phyloP scores from a whole-genome alignment of 1,140 invertebrate genomes.

The Bombus turneri region DNA sequence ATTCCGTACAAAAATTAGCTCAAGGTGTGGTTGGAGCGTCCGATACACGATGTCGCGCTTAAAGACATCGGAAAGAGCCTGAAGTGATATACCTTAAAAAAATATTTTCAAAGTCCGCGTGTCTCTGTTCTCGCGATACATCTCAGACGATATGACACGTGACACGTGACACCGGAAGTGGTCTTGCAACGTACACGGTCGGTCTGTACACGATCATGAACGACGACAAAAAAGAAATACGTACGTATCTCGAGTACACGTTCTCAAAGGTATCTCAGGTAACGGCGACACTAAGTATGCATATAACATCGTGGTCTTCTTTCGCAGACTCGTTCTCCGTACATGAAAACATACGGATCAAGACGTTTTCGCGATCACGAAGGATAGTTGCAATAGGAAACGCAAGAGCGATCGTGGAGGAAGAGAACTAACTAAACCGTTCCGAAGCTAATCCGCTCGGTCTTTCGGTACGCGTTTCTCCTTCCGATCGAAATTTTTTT shows the following conservation, averaged over 20 bases:
- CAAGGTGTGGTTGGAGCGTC: slow-evolving; percentile 6
- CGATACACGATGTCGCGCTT: background rate
- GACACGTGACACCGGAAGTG: slow-evolving; percentile 37
- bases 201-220: background rate
- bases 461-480: background rate
- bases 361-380: background rate
- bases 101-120: slow-evolving; percentile 41
- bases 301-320: background rate
- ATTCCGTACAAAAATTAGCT: slow-evolving; percentile 40
- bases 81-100: slow-evolving; percentile 37
- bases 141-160: slow-evolving; percentile 31
- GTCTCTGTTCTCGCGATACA: slow-evolving; percentile 24
- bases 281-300: slow-evolving; percentile 13
- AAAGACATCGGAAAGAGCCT: background rate
- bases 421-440: background rate
- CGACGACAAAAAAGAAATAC: slow-evolving; percentile 20
- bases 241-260: background rate
- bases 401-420: background rate
- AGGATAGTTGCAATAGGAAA: background rate
- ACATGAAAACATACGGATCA: background rate
- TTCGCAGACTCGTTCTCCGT: background rate
- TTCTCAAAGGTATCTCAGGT: background rate
- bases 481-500: background rate
- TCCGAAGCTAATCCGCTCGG: background rate
- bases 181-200: background rate